Conservation (phyloP, 1,140 invertebrate genomes). For the Ostrea denselamellosa region DNA sequence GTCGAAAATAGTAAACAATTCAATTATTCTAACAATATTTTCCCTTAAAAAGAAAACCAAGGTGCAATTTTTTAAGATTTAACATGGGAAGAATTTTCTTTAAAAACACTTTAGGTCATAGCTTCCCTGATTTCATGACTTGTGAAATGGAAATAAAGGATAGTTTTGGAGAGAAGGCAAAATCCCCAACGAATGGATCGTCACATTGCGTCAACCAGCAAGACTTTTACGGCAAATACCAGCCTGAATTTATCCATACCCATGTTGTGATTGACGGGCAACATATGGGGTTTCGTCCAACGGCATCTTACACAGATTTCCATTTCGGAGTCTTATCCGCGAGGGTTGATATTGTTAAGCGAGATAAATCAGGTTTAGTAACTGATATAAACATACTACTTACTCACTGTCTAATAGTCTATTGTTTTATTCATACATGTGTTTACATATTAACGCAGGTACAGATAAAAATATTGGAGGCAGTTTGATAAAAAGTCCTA, state of each 20-base stretch:
- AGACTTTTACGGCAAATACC: slow-evolving; percentile 42
- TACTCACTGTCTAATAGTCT: neutral
- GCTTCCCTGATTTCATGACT: neutral
- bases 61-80: too few species aligned
- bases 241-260: neutral
- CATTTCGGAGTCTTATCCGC: slow-evolving; percentile 8
- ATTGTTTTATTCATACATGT: neutral
- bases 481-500: neutral
- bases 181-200: neutral
- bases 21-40: too few species aligned
- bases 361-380: neutral
- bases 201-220: slow-evolving; percentile 15
- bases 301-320: neutral
- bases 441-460: neutral
- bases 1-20: too few species aligned
- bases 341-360: neutral
- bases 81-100: too few species aligned
- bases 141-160: slow-evolving; percentile 42
- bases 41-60: too few species aligned
- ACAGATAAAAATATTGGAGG: neutral
- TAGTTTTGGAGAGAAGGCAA: slow-evolving; percentile 37
- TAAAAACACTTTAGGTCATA: slow-evolving; percentile 17
- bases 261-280: neutral
- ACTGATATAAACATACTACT: neutral
- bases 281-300: neutral